Evolutionary conservation across 1,140 invertebrate species (phyloP), one percentile per base, ranked within the genome.

Genomic region (Charaxes varanes): DNA sequence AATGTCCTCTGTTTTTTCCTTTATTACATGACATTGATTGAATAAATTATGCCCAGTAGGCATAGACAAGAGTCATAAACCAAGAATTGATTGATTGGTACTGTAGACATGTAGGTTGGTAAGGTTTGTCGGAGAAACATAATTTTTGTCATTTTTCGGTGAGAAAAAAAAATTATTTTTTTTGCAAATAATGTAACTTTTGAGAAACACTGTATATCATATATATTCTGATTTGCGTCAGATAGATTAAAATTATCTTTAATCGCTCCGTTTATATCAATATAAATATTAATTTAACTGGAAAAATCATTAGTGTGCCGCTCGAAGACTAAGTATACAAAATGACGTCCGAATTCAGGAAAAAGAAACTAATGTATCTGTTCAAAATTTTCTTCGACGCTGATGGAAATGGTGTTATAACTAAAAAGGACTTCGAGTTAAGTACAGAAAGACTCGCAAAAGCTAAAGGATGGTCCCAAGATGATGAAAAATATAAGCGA

Each of bases 311-410:
- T 31, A 41, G 23, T 44, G 26, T 19, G 6, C n/a, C 4, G 11
- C 10, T 18, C 8, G 8, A 22, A 41, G 18, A 28, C 15, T 19
- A 2, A 6, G 28, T 15, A 17, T 11, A 50, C 48, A 90, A 84
- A 71, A 92, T 93, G 91, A 88, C 94, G 54, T 93, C 92, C 38
- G 91, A 93, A 51, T 94, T 94, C 76, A 91, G 93, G 65, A 92
- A 91, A 76, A 93, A 93, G 86, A 95, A 95, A 78, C 86, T 94
- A 4, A 82, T 93, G 38, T 92, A 93, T 68, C 89, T 94, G 44
- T 95, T 94, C 85, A 90, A 92, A 71, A 89, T 91, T 24, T 94
- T 94, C 84, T 93, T 94, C 54, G 93, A 93, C 85, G 87, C 90
- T 50, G 92, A 93, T 77, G 86, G 89, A 55, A 93, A 91, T 65